These are phyloP conservation scores for Eristalinus sepulchralis DNA, from an alignment of 2,888 invertebrate species.

Conservation along the genomic window DNA sequence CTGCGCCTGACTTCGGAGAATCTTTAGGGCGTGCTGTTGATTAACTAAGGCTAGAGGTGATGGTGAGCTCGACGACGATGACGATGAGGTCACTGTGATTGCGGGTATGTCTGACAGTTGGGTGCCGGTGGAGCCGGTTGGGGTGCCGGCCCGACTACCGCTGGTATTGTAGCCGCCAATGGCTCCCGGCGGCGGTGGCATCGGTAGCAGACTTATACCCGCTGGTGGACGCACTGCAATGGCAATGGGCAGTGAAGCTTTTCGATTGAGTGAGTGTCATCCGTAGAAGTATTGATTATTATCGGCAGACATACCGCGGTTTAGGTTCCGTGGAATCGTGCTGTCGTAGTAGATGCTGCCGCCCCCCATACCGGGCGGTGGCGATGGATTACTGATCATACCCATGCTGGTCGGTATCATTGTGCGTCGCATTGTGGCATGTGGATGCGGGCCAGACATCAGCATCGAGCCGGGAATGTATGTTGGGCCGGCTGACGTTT, in stretches of 20 bases:
- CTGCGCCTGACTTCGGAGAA: conserved; percentile 68
- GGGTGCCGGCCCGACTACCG: conserved; percentile 74
- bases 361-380: conserved; percentile 64
- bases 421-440: conserved; percentile 78
- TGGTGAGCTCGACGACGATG: conserved; percentile 73
- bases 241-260: conserved; percentile 76
- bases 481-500: conserved; percentile 74
- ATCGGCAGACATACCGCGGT: conserved; percentile 77
- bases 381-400: conserved; percentile 73
- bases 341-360: conserved; percentile 78
- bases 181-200: conserved; percentile 75
- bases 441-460: conserved; percentile 78
- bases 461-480: conserved; percentile 78
- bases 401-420: conserved; percentile 79
- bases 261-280: conserved; percentile 80
- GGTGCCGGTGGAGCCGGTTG: conserved; percentile 72
- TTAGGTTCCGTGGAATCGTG: conserved; percentile 77
- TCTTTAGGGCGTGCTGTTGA: conserved; percentile 73
- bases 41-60: conserved; percentile 73
- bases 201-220: conserved; percentile 76
- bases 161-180: conserved; percentile 73
- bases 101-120: conserved; percentile 76
- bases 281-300: conserved; percentile 79
- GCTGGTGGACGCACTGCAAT: conserved; percentile 76
- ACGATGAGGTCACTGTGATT: conserved; percentile 76